Conservation (phyloP, 1,140 invertebrate genomes). For the Teleogryllus occipitalis region DNA sequence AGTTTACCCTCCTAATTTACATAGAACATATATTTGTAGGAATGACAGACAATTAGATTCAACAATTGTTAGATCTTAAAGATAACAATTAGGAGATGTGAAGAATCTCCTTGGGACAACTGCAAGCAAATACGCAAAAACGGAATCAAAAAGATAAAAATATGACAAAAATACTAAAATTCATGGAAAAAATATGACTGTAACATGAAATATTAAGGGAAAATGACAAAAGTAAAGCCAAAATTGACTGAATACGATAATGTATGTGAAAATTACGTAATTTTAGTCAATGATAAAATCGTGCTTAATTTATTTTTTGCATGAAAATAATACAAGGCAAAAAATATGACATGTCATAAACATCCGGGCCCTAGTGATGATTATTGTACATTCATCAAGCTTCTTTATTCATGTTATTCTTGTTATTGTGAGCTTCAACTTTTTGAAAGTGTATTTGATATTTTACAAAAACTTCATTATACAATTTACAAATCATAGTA, state of each 20-base stretch:
- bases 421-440: too few species aligned
- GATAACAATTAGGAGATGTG: neutral
- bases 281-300: neutral
- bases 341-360: neutral
- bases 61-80: neutral
- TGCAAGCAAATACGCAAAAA: neutral
- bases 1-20: neutral
- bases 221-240: neutral
- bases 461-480: too few species aligned
- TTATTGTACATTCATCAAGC: neutral
- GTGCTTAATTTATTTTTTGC: neutral
- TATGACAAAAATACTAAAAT: neutral
- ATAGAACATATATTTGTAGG: neutral
- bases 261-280: neutral
- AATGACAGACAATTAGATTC: neutral
- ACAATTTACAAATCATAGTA: too few species aligned
- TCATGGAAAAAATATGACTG: neutral
- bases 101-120: neutral
- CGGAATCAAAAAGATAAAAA: neutral
- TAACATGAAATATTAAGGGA: neutral
- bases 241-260: neutral
- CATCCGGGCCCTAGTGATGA: neutral
- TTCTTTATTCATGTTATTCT: too few species aligned
- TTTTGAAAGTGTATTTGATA: too few species aligned
- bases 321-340: neutral